Percentiles rank a stretch among this genome's conserved stretches.
Evolutionary conservation across 2,113 vertebrate species (phyloP).

Genomic region (Irena cyanogastra): DNA sequence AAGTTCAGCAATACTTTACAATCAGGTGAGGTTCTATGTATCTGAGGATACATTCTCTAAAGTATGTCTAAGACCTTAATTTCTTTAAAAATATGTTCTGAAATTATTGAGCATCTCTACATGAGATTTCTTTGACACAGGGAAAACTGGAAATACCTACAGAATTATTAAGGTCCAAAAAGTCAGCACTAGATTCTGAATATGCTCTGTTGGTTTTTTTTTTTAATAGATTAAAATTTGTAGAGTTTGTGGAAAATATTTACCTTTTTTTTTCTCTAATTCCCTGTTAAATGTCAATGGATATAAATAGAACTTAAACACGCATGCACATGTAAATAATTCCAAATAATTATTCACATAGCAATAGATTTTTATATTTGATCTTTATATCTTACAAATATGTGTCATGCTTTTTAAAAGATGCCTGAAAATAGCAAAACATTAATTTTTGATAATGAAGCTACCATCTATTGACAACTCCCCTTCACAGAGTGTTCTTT

Average conservation of each 20-base stretch:
- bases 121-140: neutral
- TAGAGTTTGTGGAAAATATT: neutral
- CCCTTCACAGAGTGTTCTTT: neutral
- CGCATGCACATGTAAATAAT: neutral
- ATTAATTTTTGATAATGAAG: neutral
- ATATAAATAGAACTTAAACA: neutral
- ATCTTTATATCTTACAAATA: neutral
- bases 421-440: neutral
- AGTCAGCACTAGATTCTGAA: neutral
- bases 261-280: neutral
- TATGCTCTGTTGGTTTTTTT: neutral
- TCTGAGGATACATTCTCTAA: neutral
- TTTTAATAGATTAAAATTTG: neutral
- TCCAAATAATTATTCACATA: neutral
- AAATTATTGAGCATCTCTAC: neutral
- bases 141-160: neutral
- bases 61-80: neutral
- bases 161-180: neutral
- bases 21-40: neutral
- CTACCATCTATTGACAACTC: neutral
- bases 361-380: neutral
- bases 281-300: neutral
- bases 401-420: neutral
- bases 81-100: neutral
- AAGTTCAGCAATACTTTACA: neutral